These are phyloP conservation scores for Hoplodrina blanda DNA, from an alignment of 2,888 invertebrate species.

Conservation along the genomic window DNA sequence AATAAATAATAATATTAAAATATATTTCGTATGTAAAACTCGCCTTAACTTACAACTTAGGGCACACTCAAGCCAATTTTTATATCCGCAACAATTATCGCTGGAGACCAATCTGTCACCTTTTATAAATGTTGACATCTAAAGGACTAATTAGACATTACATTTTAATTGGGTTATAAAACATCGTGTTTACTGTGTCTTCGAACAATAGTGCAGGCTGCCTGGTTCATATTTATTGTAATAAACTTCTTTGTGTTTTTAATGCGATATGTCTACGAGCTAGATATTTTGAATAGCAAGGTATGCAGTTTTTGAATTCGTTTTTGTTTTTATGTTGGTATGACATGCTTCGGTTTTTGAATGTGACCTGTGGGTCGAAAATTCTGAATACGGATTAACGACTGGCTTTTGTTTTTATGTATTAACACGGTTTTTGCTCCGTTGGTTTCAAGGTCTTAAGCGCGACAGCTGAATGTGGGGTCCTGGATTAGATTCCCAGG, in stretches of 20 bases:
- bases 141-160: constrained; percentile 56
- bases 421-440: neutral
- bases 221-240: constrained; percentile 17
- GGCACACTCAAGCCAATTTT: constrained; percentile 19
- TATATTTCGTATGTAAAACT: neutral
- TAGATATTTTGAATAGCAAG: constrained; percentile 26
- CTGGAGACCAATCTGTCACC: constrained; percentile 63
- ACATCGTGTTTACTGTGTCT: constrained; percentile 22
- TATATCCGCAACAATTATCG: constrained; percentile 51
- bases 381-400: neutral
- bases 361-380: neutral
- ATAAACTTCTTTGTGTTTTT: constrained; percentile 38
- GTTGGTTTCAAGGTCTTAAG: too few relatives aligned
- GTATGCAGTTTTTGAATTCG: constrained; percentile 34
- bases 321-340: constrained; percentile 18
- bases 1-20: too few relatives aligned
- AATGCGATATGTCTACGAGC: constrained; percentile 55
- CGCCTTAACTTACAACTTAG: constrained; percentile 10
- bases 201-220: constrained; percentile 37
- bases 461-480: too few relatives aligned
- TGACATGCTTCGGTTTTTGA: constrained; percentile 17
- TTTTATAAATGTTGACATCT: constrained; percentile 64
- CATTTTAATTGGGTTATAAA: constrained; percentile 57
- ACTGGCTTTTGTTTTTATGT: neutral
- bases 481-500: too few relatives aligned